A percentile compares a stretch with the other conserved stretches of the same genome.
These are phyloP conservation scores for Ganaspis brasiliensis DNA, from an alignment of 2,888 invertebrate genomes.

Conservation along the genomic window DNA sequence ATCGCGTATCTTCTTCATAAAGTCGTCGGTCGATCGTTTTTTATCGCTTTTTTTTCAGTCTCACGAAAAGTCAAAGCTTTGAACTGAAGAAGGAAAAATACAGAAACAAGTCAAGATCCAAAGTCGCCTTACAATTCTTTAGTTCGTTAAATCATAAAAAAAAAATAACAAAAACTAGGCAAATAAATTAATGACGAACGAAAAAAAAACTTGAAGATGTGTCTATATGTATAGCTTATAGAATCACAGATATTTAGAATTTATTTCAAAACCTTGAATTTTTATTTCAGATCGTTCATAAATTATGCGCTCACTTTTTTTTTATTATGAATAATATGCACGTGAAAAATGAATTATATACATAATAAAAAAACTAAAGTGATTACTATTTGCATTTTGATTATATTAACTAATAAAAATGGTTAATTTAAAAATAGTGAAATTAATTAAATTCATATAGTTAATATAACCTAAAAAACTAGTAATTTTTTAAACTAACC, in stretches of 20 bases:
- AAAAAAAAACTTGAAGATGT: neutral
- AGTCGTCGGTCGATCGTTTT: slow-evolving; percentile 33
- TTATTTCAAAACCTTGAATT: slow-evolving; percentile 2
- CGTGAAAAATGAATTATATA: too few relatives aligned
- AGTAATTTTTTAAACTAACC: too few relatives aligned
- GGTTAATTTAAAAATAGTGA: too few relatives aligned
- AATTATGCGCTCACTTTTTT: neutral
- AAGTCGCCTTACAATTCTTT: neutral
- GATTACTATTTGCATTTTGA: too few relatives aligned
- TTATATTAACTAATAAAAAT: too few relatives aligned
- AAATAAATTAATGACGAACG: too few relatives aligned
- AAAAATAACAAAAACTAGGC: neutral
- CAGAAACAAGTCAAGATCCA: slow-evolving; percentile 13
- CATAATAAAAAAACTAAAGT: too few relatives aligned
- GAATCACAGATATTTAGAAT: slow-evolving; percentile 11
- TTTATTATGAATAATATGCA: too few relatives aligned
- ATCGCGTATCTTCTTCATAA: slow-evolving; percentile 49
- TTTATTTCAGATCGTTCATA: neutral
- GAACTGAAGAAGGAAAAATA: neutral
- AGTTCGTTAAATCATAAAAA: neutral
- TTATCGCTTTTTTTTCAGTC: neutral
- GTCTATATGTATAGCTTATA: neutral
- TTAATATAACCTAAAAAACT: too few relatives aligned
- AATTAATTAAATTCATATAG: too few relatives aligned
- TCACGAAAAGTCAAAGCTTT: slow-evolving; percentile 8